Percentiles rank a stretch among this genome's conserved stretches.
Conservation (phyloP, 2,113 vertebrate genomes). For the Cinclus mexicanus region DNA sequence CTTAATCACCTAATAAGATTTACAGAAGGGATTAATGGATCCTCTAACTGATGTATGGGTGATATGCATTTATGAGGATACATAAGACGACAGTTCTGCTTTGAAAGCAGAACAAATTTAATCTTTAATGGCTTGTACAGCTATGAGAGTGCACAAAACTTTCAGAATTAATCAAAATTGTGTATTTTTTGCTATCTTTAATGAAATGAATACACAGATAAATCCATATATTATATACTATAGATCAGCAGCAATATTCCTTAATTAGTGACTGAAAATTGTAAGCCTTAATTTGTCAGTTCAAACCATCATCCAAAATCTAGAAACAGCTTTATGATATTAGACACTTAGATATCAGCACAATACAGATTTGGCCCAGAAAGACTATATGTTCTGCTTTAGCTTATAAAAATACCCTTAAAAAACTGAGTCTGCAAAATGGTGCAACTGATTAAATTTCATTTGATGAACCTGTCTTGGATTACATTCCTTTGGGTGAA, state of each 20-base stretch:
- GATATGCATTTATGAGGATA: background rate
- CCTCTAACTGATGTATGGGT: background rate
- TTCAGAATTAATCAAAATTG: background rate
- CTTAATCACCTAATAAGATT: slow-evolving; percentile 45
- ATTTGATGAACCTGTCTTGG: background rate
- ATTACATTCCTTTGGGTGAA: background rate
- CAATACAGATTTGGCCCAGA: background rate
- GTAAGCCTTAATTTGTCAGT: background rate
- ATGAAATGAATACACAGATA: background rate
- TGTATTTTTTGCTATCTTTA: background rate
- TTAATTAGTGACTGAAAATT: background rate
- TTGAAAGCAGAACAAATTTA: background rate
- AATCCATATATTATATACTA: background rate
- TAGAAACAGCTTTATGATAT: background rate
- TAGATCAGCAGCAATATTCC: background rate
- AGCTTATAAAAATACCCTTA: background rate
- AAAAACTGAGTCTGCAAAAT: background rate
- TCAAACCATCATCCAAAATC: background rate
- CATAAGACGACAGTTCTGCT: background rate
- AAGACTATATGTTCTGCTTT: background rate
- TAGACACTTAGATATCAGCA: background rate
- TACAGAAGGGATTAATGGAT: slow-evolving; percentile 5
- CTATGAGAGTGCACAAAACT: background rate
- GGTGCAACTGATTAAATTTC: background rate
- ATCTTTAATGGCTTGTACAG: background rate